phyloP scores from a whole-genome alignment of 1,140 invertebrate genomes.

The Pantala flavescens region DNA sequence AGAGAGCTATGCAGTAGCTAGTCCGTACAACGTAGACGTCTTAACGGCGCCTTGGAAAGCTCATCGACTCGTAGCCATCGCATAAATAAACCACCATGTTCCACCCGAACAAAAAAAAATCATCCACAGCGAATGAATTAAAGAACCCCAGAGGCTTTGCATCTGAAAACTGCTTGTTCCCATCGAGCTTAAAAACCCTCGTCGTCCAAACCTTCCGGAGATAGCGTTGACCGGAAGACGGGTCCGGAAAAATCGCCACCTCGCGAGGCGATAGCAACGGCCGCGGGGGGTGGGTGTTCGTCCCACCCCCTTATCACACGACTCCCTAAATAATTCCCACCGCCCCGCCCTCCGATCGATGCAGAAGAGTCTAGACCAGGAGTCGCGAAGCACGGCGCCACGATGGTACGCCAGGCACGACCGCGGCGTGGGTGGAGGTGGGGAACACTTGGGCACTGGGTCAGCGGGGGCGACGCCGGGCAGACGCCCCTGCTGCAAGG shows the following conservation, averaged over 20 bases:
- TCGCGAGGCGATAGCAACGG: background rate
- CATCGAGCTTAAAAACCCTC: too few species aligned
- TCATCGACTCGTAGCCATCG: too few species aligned
- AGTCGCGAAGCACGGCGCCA: background rate
- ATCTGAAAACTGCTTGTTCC: too few species aligned
- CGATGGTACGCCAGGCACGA: background rate
- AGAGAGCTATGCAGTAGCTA: too few species aligned
- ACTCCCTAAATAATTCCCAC: conserved; percentile 9
- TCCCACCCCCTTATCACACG: background rate
- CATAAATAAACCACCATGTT: too few species aligned
- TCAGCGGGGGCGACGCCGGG: background rate
- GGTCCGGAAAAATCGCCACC: background rate
- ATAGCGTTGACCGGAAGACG: background rate
- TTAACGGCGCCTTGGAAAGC: too few species aligned
- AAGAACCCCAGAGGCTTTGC: too few species aligned
- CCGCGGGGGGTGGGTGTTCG: too few species aligned
- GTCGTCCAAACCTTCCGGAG: too few species aligned
- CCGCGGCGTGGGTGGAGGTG: background rate
- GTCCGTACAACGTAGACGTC: too few species aligned
- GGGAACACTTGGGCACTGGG: background rate
- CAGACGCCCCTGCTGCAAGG: background rate
- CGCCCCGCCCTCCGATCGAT: background rate
- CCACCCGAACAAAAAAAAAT: too few species aligned
- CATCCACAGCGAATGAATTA: too few species aligned
- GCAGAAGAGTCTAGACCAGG: background rate